Percentiles rank a stretch among this genome's conserved stretches.
Evolutionary conservation across 2,797 vertebrate species (phyloP).

Genomic region (Thripadectes ignobilis): DNA sequence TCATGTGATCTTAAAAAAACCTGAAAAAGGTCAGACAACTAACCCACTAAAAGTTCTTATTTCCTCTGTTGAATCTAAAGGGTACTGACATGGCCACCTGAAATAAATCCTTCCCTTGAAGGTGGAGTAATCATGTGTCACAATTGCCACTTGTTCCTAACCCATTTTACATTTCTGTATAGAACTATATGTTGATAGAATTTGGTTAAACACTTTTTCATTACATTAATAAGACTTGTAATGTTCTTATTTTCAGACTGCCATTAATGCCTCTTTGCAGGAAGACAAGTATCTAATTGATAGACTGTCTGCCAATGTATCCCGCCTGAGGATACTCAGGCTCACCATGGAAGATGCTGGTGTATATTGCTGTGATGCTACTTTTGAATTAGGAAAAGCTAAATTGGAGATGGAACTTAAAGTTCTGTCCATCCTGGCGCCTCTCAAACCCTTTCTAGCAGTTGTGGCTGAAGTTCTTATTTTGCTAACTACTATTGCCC

Average conservation of each 20-base stretch:
- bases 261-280: constrained; percentile 45
- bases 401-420: constrained; percentile 68
- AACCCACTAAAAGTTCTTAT: background rate
- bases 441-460: constrained; percentile 87
- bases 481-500: constrained; percentile 81
- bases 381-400: constrained; percentile 73
- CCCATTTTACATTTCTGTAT: background rate
- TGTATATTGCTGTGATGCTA: constrained; percentile 81
- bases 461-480: constrained; percentile 82
- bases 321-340: constrained; percentile 76
- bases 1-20: background rate
- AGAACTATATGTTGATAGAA: background rate
- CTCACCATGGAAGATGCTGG: constrained; percentile 78
- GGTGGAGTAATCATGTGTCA: background rate
- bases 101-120: background rate
- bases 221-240: background rate
- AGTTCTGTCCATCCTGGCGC: constrained; percentile 82
- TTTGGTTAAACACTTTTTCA: background rate
- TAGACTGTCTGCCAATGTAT: background rate
- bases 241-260: constrained; percentile 69
- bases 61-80: background rate
- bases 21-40: background rate
- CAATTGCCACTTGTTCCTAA: background rate
- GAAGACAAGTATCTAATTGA: constrained; percentile 71
- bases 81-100: background rate